Conservation (phyloP, 2,888 invertebrate genomes). For the Acheta domesticus region DNA sequence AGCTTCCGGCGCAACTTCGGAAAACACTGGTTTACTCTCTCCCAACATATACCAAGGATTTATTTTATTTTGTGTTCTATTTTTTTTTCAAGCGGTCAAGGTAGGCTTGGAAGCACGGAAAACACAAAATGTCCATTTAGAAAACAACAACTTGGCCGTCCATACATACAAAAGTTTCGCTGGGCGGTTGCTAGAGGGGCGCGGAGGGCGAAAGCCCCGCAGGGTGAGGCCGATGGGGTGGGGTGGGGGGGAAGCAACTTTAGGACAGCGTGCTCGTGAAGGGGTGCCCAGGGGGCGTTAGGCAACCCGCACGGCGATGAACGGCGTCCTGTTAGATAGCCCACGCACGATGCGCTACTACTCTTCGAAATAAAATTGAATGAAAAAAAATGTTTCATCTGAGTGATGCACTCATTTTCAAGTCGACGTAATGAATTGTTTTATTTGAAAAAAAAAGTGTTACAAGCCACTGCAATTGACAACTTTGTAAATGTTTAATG, state of each 20-base stretch:
- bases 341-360: too few relatives aligned
- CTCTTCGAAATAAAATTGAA: too few relatives aligned
- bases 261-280: background rate
- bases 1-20: background rate
- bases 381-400: too few relatives aligned
- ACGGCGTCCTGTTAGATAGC: background rate
- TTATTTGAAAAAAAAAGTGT: too few relatives aligned
- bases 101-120: background rate
- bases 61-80: background rate
- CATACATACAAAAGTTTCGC: background rate
- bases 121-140: background rate
- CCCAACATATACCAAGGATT: background rate
- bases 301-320: background rate
- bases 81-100: background rate
- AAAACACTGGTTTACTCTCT: slow-evolving; percentile 18
- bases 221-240: background rate
- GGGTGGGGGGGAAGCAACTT: background rate
- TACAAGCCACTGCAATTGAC: too few relatives aligned
- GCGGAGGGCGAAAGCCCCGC: background rate
- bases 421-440: too few relatives aligned
- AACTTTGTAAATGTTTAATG: too few relatives aligned
- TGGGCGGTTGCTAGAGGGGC: background rate
- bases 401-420: too few relatives aligned
- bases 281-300: too few relatives aligned
- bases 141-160: background rate